Percentiles rank a stretch among this genome's conserved stretches.
Evolutionary conservation across 2,888 invertebrate species (phyloP).

Genomic region (Eilema depressum): DNA sequence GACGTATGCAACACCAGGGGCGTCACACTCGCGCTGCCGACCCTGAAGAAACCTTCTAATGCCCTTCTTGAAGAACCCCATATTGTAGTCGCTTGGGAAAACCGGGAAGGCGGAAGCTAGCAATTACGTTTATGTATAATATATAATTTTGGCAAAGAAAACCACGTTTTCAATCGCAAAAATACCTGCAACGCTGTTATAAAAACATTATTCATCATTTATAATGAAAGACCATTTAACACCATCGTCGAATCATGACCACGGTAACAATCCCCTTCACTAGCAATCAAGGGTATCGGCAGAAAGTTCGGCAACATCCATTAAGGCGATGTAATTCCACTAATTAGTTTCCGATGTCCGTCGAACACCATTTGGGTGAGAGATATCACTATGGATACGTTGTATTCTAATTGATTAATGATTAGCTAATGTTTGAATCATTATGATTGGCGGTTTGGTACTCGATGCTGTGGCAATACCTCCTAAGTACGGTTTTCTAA

Average conservation of each 20-base stretch:
- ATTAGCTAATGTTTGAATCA: constrained; percentile 30
- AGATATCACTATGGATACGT: constrained; percentile 9
- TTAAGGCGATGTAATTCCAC: constrained; percentile 21
- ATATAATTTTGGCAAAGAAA: too few relatives aligned
- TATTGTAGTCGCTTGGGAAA: too few relatives aligned
- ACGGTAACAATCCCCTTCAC: constrained; percentile 12
- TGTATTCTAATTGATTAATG: constrained; percentile 32
- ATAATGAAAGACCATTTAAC: constrained; percentile 13
- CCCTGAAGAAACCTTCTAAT: too few relatives aligned
- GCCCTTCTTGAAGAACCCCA: too few relatives aligned
- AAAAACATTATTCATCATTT: constrained; percentile 7
- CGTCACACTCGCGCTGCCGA: too few relatives aligned
- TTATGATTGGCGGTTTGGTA: constrained; percentile 18
- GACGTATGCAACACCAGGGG: too few relatives aligned
- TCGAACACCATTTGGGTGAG: constrained; percentile 22
- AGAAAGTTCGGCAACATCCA: constrained; percentile 18
- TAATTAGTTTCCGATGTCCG: constrained; percentile 41
- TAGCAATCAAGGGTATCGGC: constrained; percentile 16
- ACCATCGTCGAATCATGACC: constrained; percentile 1
- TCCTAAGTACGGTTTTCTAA: not conserved
- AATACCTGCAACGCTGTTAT: not conserved
- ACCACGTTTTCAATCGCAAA: not conserved
- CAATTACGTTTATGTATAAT: too few relatives aligned
- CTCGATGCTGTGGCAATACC: not conserved
- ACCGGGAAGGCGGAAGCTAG: too few relatives aligned